Conservation (phyloP, 2,888 invertebrate genomes). For the Campopleginae sp. region DNA sequence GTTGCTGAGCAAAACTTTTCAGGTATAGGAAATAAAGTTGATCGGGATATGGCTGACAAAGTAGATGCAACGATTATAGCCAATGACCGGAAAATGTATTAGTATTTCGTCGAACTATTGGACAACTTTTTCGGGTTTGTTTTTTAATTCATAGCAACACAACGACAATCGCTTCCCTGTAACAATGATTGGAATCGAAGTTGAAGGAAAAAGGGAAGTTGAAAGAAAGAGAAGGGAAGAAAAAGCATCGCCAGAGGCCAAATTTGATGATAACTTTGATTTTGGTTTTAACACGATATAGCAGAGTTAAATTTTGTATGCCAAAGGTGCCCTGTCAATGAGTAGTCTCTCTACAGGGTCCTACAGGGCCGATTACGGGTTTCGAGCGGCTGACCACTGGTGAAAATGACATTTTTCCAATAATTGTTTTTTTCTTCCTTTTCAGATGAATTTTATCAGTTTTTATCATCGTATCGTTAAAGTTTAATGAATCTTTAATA, state of each 20-base stretch:
- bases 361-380: neutral
- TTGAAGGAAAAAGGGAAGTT: no score
- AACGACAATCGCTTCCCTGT: neutral
- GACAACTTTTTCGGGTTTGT: neutral
- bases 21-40: neutral
- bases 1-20: neutral
- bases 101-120: neutral
- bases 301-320: neutral
- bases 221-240: no score
- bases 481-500: no score
- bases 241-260: neutral
- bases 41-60: neutral
- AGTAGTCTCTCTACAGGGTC: neutral
- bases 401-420: slow-evolving; percentile 1
- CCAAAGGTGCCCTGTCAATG: neutral
- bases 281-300: neutral
- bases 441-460: neutral
- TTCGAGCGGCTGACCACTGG: neutral
- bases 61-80: slow-evolving; percentile 2
- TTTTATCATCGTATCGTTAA: no score
- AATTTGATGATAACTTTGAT: neutral
- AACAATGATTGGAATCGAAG: neutral
- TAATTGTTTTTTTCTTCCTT: neutral
- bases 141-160: neutral
- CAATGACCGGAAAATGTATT: neutral